phyloP scores from a whole-genome alignment of 2,113 vertebrate genomes.

The Rana temporaria region DNA sequence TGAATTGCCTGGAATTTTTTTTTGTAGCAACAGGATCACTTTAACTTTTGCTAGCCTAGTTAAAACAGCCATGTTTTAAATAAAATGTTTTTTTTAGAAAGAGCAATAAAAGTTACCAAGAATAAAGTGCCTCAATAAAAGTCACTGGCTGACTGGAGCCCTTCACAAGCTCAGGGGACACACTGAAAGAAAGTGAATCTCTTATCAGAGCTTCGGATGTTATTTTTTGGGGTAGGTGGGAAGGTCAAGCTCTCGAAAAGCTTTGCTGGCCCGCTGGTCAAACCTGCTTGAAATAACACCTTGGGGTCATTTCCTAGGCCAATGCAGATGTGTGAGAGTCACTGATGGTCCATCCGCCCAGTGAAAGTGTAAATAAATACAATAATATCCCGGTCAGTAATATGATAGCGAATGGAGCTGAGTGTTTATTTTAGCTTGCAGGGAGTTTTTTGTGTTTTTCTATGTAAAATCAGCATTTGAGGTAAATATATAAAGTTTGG shows the following conservation, averaged over 20 bases:
- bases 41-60: too few relatives aligned
- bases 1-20: too few relatives aligned
- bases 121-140: too few relatives aligned
- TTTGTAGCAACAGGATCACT: too few relatives aligned
- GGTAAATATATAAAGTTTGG: background rate
- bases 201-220: background rate
- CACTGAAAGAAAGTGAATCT: too few relatives aligned
- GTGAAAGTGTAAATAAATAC: constrained; percentile 38
- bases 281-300: constrained; percentile 32
- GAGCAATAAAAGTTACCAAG: too few relatives aligned
- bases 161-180: too few relatives aligned
- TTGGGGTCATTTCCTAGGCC: constrained; percentile 50
- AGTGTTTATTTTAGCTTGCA: constrained; percentile 37
- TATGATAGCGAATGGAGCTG: constrained; percentile 6
- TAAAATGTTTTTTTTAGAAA: too few relatives aligned
- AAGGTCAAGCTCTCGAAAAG: background rate
- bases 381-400: constrained; percentile 33
- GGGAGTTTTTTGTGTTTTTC: background rate
- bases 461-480: constrained; percentile 11
- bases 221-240: background rate
- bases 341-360: constrained; percentile 9
- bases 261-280: background rate
- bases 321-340: constrained; percentile 29
- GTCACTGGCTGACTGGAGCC: too few relatives aligned
- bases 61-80: too few relatives aligned